Evolutionary conservation across 2,888 invertebrate genomes (phyloP).

Genomic region (Alloplasta piceator): DNA sequence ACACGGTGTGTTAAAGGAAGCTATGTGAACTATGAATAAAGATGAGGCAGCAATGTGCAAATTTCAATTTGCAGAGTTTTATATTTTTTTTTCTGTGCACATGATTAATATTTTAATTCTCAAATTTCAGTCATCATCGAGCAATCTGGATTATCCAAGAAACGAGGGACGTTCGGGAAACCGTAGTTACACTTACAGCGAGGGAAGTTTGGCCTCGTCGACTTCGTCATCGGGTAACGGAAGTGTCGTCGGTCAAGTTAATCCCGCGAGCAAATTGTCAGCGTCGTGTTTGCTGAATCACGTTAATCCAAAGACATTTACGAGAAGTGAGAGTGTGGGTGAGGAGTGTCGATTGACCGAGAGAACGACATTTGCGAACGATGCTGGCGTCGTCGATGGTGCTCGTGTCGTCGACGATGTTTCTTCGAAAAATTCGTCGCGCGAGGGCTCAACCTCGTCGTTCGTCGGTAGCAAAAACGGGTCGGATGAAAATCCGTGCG

Average conservation of each 20-base stretch:
- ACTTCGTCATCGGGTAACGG: constrained; percentile 48
- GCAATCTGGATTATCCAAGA: constrained; percentile 43
- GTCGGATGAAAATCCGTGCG: neutral
- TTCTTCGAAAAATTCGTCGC: constrained; percentile 36
- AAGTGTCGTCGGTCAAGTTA: constrained; percentile 46
- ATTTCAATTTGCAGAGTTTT: too few relatives aligned
- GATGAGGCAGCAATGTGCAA: too few relatives aligned
- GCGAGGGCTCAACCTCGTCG: constrained; percentile 56
- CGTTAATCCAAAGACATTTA: constrained; percentile 68
- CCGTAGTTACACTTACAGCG: constrained; percentile 77
- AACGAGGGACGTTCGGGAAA: constrained; percentile 71
- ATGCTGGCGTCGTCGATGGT: constrained; percentile 38
- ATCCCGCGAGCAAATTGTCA: constrained; percentile 44
- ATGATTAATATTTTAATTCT: neutral
- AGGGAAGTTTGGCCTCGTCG: constrained; percentile 68
- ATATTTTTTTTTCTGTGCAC: neutral
- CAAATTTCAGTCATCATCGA: constrained; percentile 39
- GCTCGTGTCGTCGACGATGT: constrained; percentile 5
- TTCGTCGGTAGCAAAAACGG: constrained; percentile 54
- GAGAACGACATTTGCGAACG: constrained; percentile 59
- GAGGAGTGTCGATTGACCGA: constrained; percentile 76
- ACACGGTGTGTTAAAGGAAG: too few relatives aligned
- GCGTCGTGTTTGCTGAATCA: constrained; percentile 21
- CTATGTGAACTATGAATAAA: too few relatives aligned
- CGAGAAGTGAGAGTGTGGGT: constrained; percentile 79